A percentile compares a stretch with the other conserved stretches of the same genome.
These are phyloP conservation scores for Melolontha melolontha DNA, from an alignment of 2,888 invertebrate genomes.

Conservation along the genomic window DNA sequence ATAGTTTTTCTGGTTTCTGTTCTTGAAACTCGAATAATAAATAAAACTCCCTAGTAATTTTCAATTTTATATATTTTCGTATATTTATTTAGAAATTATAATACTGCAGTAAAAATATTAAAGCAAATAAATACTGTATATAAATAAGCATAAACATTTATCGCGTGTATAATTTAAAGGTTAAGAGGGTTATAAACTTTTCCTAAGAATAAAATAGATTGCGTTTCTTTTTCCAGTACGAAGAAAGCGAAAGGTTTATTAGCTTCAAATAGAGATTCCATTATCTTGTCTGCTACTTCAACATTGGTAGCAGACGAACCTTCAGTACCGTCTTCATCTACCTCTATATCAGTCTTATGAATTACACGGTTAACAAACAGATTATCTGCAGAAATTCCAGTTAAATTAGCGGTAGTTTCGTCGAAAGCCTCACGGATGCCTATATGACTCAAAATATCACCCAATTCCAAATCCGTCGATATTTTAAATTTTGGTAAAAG, in stretches of 20 bases:
- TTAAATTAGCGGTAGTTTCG: constrained; percentile 68
- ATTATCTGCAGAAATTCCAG: constrained; percentile 68
- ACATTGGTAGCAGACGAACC: constrained; percentile 73
- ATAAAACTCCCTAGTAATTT: too few relatives aligned
- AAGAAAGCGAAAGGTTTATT: constrained; percentile 78
- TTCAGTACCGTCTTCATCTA: constrained; percentile 80
- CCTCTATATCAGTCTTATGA: constrained; percentile 80
- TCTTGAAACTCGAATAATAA: too few relatives aligned
- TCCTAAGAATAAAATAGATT: constrained; percentile 75
- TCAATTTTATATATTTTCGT: too few relatives aligned
- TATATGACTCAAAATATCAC: constrained; percentile 75
- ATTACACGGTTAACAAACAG: constrained; percentile 74
- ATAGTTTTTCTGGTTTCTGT: too few relatives aligned
- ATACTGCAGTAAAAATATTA: too few relatives aligned
- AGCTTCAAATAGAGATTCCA: constrained; percentile 72
- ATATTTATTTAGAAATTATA: too few relatives aligned
- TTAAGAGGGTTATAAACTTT: too few relatives aligned
- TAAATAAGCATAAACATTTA: too few relatives aligned
- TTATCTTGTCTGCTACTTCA: constrained; percentile 65
- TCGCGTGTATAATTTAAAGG: too few relatives aligned
- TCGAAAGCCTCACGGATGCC: constrained; percentile 77
- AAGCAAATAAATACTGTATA: too few relatives aligned
- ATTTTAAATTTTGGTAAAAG: constrained; percentile 10
- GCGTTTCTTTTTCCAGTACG: constrained; percentile 74
- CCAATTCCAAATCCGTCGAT: constrained; percentile 49